Base-by-base conservation (phyloP, 1,140 invertebrate genomes). In the Amyelois transitella region DNA sequence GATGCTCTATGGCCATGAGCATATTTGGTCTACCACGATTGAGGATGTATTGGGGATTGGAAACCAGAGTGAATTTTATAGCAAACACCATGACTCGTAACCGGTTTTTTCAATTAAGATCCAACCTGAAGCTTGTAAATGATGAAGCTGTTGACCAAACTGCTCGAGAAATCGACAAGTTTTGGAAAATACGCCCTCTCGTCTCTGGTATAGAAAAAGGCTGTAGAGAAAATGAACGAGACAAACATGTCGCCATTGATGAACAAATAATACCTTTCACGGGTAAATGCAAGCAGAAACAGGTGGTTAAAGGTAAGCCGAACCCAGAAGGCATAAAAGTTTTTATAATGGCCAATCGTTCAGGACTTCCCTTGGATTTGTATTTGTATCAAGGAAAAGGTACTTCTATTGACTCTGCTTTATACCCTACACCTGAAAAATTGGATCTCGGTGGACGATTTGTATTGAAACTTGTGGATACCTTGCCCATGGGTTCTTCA, bases 361-460 rank as follows among this genome's bases (percentile, higher is more conserved):
- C 22, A n/a, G 48, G 22, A 10, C 6, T 50, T 8, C 48, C 48
- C 3, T 17, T 50, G 10, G 21, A 50, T 50, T 50, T 50, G 17
- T 50, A 24, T 22, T 14, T 50, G 6, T 50, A 24, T 24, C 48
- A 50, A 17, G 48, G 48, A 2, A 10, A 50, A 14, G 48, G 48
- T 14, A 50, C 20, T 10, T n/a, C 20, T n/a, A 24, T 50, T 6
- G 48, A 50, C 2, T 50, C 48, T n/a, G 48, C 48, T 2, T 17
- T 50, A 14, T 50, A 50, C n/a, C n/a, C n/a, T n/a, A n/a, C n/a
- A n/a, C 48, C 21, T 12, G 48, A 50, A n/a, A 50, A 50, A 24
- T 6, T 50, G 10, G 21, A 50, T 22, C 21, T 50, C 14, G 48
- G 48, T 12, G 48, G 21, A 2, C 20, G 48, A 24, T 6, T 50